Evolutionary conservation across 1,140 invertebrate species (phyloP).

Genomic region (Drosophila asahinai): DNA sequence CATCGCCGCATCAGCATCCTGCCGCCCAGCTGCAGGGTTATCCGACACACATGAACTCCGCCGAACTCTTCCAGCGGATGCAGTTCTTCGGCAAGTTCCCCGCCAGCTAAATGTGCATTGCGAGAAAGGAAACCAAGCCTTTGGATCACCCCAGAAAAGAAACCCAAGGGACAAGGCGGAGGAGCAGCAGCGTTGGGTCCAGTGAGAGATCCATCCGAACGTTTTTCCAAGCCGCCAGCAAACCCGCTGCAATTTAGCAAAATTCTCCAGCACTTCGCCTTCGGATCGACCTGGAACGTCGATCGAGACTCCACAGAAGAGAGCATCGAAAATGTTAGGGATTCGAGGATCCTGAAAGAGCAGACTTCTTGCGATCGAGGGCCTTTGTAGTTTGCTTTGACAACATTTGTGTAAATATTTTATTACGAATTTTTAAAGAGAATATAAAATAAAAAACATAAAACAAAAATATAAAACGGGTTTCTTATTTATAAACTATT

Average conservation of each 20-base stretch:
- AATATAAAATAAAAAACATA: slow-evolving; percentile 32
- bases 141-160: slow-evolving; percentile 48
- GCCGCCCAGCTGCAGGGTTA: slow-evolving; percentile 55
- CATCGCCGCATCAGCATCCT: slow-evolving; percentile 34
- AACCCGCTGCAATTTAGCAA: slow-evolving; percentile 48
- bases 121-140: slow-evolving; percentile 45
- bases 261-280: slow-evolving; percentile 21
- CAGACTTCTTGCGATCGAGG: slow-evolving; percentile 24
- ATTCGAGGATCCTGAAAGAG: neutral
- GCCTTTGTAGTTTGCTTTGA: slow-evolving; percentile 44
- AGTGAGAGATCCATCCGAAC: slow-evolving; percentile 1
- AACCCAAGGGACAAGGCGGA: slow-evolving; percentile 52
- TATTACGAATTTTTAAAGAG: neutral
- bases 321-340: neutral
- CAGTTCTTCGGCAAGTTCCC: slow-evolving; percentile 83
- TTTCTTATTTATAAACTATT: slow-evolving; percentile 1
- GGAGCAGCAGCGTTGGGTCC: slow-evolving; percentile 23
- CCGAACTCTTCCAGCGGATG: slow-evolving; percentile 81
- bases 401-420: slow-evolving; percentile 22
- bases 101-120: slow-evolving; percentile 56
- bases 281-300: slow-evolving; percentile 69
- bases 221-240: slow-evolving; percentile 15
- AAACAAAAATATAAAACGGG: slow-evolving; percentile 10
- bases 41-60: slow-evolving; percentile 58
- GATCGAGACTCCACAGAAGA: slow-evolving; percentile 21